Percentiles rank a stretch among this genome's conserved stretches.
Conservation (phyloP, 1,140 invertebrate genomes). For the Drosophila sp. region DNA sequence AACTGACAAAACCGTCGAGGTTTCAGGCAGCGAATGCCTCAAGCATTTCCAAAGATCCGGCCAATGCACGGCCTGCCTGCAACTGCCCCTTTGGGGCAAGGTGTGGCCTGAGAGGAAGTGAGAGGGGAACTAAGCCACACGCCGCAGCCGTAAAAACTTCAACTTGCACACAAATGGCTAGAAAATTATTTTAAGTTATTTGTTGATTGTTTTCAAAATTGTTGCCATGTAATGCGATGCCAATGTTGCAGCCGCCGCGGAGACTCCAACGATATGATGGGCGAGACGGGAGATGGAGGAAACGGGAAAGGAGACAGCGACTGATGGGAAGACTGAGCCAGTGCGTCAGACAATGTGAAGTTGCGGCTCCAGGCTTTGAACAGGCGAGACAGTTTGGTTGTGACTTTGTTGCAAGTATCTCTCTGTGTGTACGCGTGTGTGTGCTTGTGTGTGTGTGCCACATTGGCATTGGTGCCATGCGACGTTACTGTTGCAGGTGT, state of each 20-base stretch:
- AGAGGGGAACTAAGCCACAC: slow-evolving; percentile 43
- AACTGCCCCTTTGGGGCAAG: slow-evolving; percentile 6
- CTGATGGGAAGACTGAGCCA: slow-evolving; percentile 8
- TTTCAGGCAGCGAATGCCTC: slow-evolving; percentile 38
- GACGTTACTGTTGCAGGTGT: slow-evolving; percentile 33
- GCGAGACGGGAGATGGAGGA: background rate
- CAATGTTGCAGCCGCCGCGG: slow-evolving; percentile 23
- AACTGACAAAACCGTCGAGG: slow-evolving; percentile 54
- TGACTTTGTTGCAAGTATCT: slow-evolving; percentile 36
- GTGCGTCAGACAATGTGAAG: slow-evolving; percentile 50
- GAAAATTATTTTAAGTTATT: slow-evolving; percentile 58
- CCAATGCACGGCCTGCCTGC: slow-evolving; percentile 25
- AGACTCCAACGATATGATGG: background rate
- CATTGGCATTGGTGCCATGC: slow-evolving; percentile 16
- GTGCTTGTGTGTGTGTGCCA: slow-evolving; percentile 37
- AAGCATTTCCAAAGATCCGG: slow-evolving; percentile 51
- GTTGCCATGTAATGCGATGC: slow-evolving; percentile 68
- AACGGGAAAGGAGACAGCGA: background rate
- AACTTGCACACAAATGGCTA: slow-evolving; percentile 53
- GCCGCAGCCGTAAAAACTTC: slow-evolving; percentile 61
- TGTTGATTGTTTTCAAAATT: slow-evolving; percentile 65
- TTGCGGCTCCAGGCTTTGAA: slow-evolving; percentile 47
- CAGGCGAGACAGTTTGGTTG: slow-evolving; percentile 53
- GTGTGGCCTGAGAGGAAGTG: background rate
- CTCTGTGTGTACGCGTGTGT: slow-evolving; percentile 7